phyloP scores from a whole-genome alignment of 1,140 invertebrate genomes.

The Sitobion miscanthi region DNA sequence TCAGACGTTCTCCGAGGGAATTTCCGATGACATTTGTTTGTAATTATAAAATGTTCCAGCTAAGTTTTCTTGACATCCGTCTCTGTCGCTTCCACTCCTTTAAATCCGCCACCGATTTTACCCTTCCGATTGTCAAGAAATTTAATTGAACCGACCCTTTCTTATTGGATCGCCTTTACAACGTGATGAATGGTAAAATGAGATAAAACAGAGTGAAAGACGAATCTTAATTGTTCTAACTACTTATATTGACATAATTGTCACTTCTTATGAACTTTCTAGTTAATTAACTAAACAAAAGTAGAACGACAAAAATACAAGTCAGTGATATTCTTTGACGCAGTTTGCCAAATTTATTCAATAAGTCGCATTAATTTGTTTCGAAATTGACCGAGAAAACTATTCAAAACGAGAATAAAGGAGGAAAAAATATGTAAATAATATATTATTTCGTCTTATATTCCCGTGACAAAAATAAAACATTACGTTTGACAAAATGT shows the following conservation, averaged over 20 bases:
- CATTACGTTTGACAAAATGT: not conserved
- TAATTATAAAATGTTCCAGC: constrained; percentile 24
- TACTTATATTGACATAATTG: not conserved
- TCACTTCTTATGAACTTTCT: not conserved
- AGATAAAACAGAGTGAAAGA: not conserved
- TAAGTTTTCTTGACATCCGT: not conserved
- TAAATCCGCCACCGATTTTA: not conserved
- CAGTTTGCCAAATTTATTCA: not conserved
- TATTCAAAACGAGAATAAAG: not conserved
- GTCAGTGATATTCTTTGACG: not conserved
- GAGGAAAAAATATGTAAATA: not conserved
- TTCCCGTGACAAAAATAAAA: not conserved
- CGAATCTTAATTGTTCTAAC: not conserved
- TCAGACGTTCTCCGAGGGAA: not conserved
- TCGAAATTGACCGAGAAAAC: not conserved
- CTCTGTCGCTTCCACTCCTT: not conserved
- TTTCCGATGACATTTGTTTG: not conserved
- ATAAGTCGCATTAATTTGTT: not conserved
- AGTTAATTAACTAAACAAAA: not conserved
- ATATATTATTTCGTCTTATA: not conserved
- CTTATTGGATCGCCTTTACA: not conserved
- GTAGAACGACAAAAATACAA: not conserved
- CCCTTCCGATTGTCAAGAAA: not conserved
- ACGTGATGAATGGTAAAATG: not conserved
- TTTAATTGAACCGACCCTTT: not conserved